phyloP scores from a whole-genome alignment of 2,888 invertebrate species.

The Netelia melanura region DNA sequence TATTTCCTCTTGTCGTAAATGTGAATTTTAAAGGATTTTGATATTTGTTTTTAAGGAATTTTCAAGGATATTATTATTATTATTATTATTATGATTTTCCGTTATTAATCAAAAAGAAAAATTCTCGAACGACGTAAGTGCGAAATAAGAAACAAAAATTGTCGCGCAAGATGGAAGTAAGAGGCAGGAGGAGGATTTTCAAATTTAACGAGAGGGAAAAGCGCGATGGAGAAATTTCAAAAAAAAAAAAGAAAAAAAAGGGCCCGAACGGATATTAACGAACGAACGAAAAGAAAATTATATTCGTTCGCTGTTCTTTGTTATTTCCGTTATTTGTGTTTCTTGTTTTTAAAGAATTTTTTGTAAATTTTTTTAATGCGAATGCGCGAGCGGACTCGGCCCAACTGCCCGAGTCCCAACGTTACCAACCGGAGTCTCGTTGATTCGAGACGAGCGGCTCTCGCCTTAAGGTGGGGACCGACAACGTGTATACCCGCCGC shows the following conservation, averaged over 20 bases:
- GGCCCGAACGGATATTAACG: slow-evolving; percentile 24
- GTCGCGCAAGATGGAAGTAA: background rate
- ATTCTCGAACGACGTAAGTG: too few relatives aligned
- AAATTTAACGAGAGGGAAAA: background rate
- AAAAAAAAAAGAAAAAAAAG: background rate
- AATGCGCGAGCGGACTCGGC: slow-evolving; percentile 84
- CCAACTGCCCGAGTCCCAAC: slow-evolving; percentile 83
- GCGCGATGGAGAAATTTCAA: background rate
- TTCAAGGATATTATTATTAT: background rate
- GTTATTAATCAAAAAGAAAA: too few relatives aligned
- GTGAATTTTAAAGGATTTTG: background rate
- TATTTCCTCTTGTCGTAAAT: background rate
- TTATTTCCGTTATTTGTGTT: background rate
- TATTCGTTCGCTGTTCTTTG: slow-evolving; percentile 15
- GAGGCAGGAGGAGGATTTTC: slow-evolving; percentile 3
- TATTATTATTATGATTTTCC: too few relatives aligned
- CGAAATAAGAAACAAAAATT: background rate
- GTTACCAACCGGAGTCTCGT: slow-evolving; percentile 76
- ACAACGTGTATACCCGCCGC: slow-evolving; percentile 43
- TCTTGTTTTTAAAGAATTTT: background rate
- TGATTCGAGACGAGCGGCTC: slow-evolving; percentile 73
- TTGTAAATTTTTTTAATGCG: slow-evolving; percentile 76
- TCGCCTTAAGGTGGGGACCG: slow-evolving; percentile 71
- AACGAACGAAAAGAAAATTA: slow-evolving; percentile 40
- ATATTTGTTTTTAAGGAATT: background rate